Evolutionary conservation across 2,797 vertebrate species (phyloP), one percentile per base, ranked within the genome.

Genomic region (Malurus splendens): DNA sequence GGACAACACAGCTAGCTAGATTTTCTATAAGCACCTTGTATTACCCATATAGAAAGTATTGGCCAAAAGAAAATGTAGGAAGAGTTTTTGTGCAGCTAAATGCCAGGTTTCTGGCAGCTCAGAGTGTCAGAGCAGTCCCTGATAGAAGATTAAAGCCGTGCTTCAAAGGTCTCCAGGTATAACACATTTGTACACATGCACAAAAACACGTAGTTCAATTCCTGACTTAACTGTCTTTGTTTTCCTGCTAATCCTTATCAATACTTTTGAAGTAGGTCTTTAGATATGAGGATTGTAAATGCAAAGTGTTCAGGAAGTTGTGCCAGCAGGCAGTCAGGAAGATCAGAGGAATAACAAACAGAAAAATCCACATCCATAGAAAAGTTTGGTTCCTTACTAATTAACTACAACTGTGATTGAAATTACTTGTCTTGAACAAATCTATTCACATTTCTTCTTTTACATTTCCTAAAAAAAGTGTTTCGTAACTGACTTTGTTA

Each of bases 321-420:
- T 65, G 24, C 45, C 86, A 65, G 65, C 68, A 80, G 51, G 60
- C 56, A 76, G 62, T 27, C 55, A 52, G 50, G 24, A 72, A 85
- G 82, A 86, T 86, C 90, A 93, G 62, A 92, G 45, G 38, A 86
- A 52, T 50, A 75, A 59, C 55, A 91, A 88, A 80, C 44, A 90
- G 81, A 41, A 87, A 66, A 87, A 81, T 32, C 38, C 36, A 61
- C 13, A 73, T 48, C 20, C 27, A 48, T 30, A 12, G 18, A 70
- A 48, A 92, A 75, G 32, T 79, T 86, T 90, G n/a, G 18, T 65
- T 90, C 42, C 61, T 87, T 89, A 65, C 38, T 82, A 52, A 57
- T 80, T 87, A 91, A 73, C 44, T 65, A 65, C 51, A 85, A 28
- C 50, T 78, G 48, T 62, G 65, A 80, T 28, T 72, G 70, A 91